phyloP scores from a whole-genome alignment of 2,797 vertebrate species.

The Echiichthys vipera region DNA sequence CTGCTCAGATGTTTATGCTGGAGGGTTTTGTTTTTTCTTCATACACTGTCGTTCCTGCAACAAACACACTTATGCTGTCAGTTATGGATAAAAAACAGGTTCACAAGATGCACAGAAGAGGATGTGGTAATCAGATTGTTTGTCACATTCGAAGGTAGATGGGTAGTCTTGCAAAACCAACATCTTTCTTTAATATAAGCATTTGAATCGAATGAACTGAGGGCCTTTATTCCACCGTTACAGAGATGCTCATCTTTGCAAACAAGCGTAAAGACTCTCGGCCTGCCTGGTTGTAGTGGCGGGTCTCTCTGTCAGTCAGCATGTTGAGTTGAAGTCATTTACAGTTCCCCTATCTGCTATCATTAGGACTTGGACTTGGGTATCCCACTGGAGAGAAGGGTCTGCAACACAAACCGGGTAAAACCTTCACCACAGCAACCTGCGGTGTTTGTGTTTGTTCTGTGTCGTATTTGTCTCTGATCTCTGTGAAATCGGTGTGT shows the following conservation, averaged over 20 bases:
- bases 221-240: neutral
- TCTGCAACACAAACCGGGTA: slow-evolving; percentile 59
- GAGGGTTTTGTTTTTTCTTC: neutral
- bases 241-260: neutral
- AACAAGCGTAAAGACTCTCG: neutral
- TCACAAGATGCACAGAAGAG: neutral
- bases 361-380: slow-evolving; percentile 23
- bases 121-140: neutral
- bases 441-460: slow-evolving; percentile 7
- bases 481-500: slow-evolving; percentile 1
- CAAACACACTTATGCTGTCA: neutral
- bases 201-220: slow-evolving; percentile 2
- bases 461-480: slow-evolving; percentile 9
- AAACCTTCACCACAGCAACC: slow-evolving; percentile 25
- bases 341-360: slow-evolving; percentile 25
- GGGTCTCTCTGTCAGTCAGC: neutral
- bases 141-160: neutral
- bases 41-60: neutral
- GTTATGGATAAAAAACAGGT: neutral
- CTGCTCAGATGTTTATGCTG: slow-evolving; percentile 9
- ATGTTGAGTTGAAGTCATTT: neutral
- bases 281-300: neutral
- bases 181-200: neutral
- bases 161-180: neutral
- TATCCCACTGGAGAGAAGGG: slow-evolving; percentile 28